Evolutionary conservation across 2,797 vertebrate genomes (phyloP).

Genomic region (Poeciliopsis presidionis): DNA sequence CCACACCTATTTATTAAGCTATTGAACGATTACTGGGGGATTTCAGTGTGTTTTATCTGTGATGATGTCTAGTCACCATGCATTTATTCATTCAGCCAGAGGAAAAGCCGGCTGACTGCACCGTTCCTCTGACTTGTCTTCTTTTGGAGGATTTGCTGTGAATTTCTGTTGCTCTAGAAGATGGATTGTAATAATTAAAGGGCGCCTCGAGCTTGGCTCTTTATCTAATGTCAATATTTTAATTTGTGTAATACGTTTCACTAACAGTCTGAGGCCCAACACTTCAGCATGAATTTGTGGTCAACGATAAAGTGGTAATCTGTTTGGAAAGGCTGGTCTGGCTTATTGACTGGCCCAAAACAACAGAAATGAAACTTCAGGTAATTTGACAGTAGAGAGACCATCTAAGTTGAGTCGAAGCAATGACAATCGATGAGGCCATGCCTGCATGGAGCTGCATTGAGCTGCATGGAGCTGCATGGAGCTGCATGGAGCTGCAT

Average conservation of each 20-base stretch:
- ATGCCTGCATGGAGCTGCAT: background rate
- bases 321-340: background rate
- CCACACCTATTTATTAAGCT: background rate
- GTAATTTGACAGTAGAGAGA: background rate
- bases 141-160: background rate
- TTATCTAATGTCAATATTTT: conserved; percentile 7
- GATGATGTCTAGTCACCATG: background rate
- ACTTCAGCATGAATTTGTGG: background rate
- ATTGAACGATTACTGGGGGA: background rate
- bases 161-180: background rate
- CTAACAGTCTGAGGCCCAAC: background rate
- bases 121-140: background rate
- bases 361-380: background rate
- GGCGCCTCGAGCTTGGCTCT: background rate
- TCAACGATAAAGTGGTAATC: background rate
- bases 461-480: background rate
- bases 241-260: background rate
- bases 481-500: background rate
- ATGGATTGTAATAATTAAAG: conserved; percentile 1
- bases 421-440: background rate
- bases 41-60: background rate
- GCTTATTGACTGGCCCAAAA: background rate
- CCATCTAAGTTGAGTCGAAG: background rate
- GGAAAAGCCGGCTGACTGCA: background rate
- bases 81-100: background rate